These are phyloP conservation scores for Austrofundulus limnaeus DNA, from an alignment of 2,113 vertebrate species.

Conservation along the genomic window DNA sequence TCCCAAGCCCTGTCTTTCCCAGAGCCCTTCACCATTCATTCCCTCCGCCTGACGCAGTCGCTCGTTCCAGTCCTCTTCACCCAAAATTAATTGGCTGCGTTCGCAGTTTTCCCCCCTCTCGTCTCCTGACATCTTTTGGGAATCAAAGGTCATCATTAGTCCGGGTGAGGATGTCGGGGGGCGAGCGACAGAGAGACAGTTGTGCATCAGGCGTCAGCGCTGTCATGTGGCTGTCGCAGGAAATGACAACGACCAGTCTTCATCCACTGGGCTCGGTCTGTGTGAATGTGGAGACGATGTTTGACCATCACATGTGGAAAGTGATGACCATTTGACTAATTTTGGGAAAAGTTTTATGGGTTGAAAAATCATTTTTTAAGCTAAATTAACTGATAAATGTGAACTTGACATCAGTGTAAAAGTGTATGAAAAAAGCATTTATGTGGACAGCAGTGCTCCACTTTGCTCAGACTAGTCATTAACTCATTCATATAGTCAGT, in stretches of 20 bases:
- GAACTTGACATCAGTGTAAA: too few species aligned
- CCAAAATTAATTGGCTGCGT: conserved; percentile 72
- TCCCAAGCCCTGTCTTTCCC: conserved; percentile 62
- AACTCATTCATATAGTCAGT: too few species aligned
- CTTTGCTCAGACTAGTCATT: too few species aligned
- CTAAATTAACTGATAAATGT: too few species aligned
- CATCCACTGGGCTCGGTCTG: conserved; percentile 24
- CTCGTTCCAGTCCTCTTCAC: conserved; percentile 59
- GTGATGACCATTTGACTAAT: too few species aligned
- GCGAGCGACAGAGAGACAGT: conserved; percentile 53
- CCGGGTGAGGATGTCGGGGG: conserved; percentile 54
- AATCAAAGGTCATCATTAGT: conserved; percentile 76
- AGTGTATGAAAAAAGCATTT: too few species aligned
- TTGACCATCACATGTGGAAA: too few species aligned
- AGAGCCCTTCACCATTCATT: conserved; percentile 64
- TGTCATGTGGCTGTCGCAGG: conserved; percentile 52
- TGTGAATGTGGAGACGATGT: too few species aligned
- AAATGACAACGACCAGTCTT: conserved; percentile 45
- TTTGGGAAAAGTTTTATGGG: too few species aligned
- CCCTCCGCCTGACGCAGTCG: conserved; percentile 59
- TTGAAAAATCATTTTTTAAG: too few species aligned
- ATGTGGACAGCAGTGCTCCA: too few species aligned
- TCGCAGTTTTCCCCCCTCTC: conserved; percentile 48
- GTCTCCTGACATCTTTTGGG: conserved; percentile 70
- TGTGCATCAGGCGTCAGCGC: conserved; percentile 63